Evolutionary conservation across 2,797 vertebrate species (phyloP).

Genomic region (Oophaga sylvatica): DNA sequence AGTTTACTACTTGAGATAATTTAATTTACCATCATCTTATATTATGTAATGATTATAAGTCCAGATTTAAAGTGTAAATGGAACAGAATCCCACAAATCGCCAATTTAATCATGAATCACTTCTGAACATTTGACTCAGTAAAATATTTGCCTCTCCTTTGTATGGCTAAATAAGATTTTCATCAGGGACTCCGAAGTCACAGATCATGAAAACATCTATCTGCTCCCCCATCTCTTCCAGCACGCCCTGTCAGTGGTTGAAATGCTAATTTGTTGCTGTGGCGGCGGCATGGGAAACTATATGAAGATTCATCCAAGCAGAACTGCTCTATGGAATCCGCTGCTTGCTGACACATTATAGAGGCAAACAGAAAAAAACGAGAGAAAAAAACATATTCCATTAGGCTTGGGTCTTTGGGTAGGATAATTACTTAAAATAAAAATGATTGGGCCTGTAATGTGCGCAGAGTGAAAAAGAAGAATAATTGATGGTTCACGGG

Average conservation of each 20-base stretch:
- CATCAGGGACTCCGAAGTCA: not conserved
- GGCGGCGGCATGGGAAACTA: not conserved
- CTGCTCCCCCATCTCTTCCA: slow-evolving; percentile 1
- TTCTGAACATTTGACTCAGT: not conserved
- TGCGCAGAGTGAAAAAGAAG: slow-evolving; percentile 49
- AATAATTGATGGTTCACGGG: slow-evolving; percentile 70
- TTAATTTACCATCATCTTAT: not conserved
- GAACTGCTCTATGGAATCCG: slow-evolving; percentile 28
- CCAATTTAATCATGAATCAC: not conserved
- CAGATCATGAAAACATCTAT: slow-evolving; percentile 13
- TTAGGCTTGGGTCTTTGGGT: slow-evolving; percentile 45
- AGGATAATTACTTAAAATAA: slow-evolving; percentile 64
- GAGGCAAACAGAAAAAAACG: slow-evolving; percentile 37
- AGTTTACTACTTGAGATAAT: too few relatives aligned
- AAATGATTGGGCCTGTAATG: slow-evolving; percentile 51
- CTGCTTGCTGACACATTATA: slow-evolving; percentile 25
- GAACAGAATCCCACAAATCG: not conserved
- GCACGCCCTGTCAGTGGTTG: not conserved
- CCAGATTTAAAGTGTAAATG: not conserved
- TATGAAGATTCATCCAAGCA: slow-evolving; percentile 29
- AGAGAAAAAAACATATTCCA: slow-evolving; percentile 29
- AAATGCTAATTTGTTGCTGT: slow-evolving; percentile 42
- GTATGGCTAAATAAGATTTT: slow-evolving; percentile 17
- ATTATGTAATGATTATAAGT: not conserved
- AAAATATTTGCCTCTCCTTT: not conserved